phyloP scores from a whole-genome alignment of 1,140 invertebrate genomes.

The Anagrus nilaparvatae region DNA sequence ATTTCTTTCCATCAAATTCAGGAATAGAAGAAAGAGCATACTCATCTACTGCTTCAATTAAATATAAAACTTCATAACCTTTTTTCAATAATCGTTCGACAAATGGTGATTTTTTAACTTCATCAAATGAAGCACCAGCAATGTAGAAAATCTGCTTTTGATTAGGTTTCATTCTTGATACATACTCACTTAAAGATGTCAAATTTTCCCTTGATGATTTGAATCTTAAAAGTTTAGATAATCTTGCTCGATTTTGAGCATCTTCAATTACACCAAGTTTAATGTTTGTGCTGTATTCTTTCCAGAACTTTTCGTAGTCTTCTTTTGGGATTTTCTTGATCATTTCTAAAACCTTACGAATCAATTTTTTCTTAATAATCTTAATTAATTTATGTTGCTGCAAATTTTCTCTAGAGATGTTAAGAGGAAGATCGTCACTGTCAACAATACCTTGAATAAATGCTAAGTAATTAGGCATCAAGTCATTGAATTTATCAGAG shows the following conservation, averaged over 20 bases:
- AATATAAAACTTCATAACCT: constrained; percentile 93
- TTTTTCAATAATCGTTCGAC: constrained; percentile 88
- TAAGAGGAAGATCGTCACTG: constrained; percentile 97
- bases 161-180: constrained; percentile 93
- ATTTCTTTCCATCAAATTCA: constrained; percentile 99
- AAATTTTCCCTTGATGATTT: constrained; percentile 61
- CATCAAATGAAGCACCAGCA: constrained; percentile 77
- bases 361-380: constrained; percentile 97
- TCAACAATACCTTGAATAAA: constrained; percentile 96
- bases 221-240: constrained; percentile 93
- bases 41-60: constrained; percentile 96
- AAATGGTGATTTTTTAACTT: constrained; percentile 89
- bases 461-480: constrained; percentile 96
- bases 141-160: constrained; percentile 96
- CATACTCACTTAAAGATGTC: constrained; percentile 81
- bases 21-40: constrained; percentile 93
- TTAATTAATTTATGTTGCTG: constrained; percentile 99
- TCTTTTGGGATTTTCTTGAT: constrained; percentile 92
- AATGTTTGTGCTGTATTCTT: constrained; percentile 97
- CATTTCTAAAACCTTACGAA: constrained; percentile 96
- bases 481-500: constrained; percentile 98
- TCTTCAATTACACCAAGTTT: constrained; percentile 98
- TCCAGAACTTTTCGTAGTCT: constrained; percentile 94
- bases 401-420: constrained; percentile 95
- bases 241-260: constrained; percentile 84